These are phyloP conservation scores for Ciconia maguari DNA, from an alignment of 2,113 vertebrate genomes.

Conservation along the genomic window DNA sequence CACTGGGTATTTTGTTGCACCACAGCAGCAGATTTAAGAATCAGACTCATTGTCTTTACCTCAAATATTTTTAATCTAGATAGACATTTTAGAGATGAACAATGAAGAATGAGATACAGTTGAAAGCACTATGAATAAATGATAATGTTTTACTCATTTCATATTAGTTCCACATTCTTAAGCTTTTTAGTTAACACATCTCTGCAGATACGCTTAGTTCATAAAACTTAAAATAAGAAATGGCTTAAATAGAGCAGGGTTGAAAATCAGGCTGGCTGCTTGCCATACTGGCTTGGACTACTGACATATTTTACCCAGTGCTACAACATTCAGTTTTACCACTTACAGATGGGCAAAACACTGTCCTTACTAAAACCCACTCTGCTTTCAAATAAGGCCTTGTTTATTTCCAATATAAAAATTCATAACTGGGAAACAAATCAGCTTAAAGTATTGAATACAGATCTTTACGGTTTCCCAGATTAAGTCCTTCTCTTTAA, in stretches of 20 bases:
- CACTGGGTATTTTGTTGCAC: background rate
- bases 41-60: background rate
- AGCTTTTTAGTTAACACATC: background rate
- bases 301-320: background rate
- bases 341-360: background rate
- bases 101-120: background rate
- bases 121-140: background rate
- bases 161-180: constrained; percentile 12
- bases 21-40: background rate
- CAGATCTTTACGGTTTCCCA: background rate
- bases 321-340: background rate
- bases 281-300: background rate
- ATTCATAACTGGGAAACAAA: background rate
- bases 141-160: background rate
- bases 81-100: background rate
- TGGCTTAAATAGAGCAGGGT: background rate
- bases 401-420: background rate
- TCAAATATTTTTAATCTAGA: background rate
- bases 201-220: background rate
- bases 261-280: background rate
- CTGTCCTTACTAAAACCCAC: background rate
- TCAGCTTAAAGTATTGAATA: background rate
- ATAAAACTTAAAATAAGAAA: background rate
- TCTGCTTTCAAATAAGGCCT: background rate
- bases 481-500: background rate